Percentiles rank a stretch among this genome's conserved stretches.
These are phyloP conservation scores for Amaurobius ferox DNA, from an alignment of 2,888 invertebrate genomes.

Conservation along the genomic window DNA sequence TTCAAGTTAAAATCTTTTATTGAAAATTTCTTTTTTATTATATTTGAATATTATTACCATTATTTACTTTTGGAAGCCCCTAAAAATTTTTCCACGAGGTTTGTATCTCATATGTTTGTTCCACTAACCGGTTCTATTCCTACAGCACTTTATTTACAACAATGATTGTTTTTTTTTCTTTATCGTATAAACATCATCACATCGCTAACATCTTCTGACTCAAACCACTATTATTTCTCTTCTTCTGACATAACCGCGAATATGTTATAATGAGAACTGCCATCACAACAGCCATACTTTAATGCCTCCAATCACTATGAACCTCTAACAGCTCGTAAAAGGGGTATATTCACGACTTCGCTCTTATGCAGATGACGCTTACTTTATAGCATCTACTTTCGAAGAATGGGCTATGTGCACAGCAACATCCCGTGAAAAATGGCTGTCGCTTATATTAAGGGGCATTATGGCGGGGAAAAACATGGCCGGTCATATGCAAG, in stretches of 20 bases:
- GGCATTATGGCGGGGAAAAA: neutral
- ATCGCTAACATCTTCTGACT: no score
- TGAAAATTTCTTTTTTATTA: no score
- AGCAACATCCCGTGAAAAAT: neutral
- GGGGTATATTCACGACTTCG: neutral
- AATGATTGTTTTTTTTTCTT: no score
- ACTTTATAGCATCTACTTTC: neutral
- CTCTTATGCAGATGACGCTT: neutral
- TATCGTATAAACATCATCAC: no score
- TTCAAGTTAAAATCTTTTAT: no score
- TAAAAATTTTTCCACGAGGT: no score
- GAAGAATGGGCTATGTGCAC: neutral
- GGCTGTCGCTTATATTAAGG: neutral
- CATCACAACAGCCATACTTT: neutral
- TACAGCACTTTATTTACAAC: no score
- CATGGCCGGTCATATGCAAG: neutral
- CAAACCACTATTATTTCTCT: neutral
- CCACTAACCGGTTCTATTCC: no score
- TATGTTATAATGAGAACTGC: neutral
- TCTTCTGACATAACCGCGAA: neutral
- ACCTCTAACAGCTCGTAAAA: neutral
- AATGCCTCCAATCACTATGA: neutral
- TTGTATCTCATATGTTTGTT: no score
- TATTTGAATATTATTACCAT: no score
- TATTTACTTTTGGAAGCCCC: no score